Percentiles rank a stretch among this genome's conserved stretches.
Evolutionary conservation across 2,797 vertebrate species (phyloP).

Genomic region (Podarcis siculus): DNA sequence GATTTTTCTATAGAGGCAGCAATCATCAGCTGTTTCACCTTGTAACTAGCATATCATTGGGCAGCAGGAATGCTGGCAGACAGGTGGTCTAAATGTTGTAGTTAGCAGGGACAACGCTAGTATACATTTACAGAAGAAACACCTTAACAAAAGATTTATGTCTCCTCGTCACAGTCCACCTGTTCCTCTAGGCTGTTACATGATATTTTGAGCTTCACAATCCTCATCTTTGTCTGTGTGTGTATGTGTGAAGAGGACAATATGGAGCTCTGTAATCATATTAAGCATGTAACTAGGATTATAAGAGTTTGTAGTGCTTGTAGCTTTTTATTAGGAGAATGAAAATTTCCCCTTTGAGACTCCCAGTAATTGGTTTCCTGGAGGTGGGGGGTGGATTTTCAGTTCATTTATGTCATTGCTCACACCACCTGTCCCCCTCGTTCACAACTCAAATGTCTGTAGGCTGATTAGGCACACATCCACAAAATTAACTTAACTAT

Average conservation of each 20-base stretch:
- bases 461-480: slow-evolving; percentile 10
- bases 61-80: slow-evolving; percentile 64
- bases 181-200: slow-evolving; percentile 65
- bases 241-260: slow-evolving; percentile 50
- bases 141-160: slow-evolving; percentile 73
- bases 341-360: slow-evolving; percentile 25
- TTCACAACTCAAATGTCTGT: slow-evolving; percentile 25
- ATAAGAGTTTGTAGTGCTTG: background rate
- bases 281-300: slow-evolving; percentile 53
- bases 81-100: slow-evolving; percentile 72
- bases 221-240: slow-evolving; percentile 42
- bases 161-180: slow-evolving; percentile 63
- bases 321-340: background rate
- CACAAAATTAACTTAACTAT: background rate
- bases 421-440: slow-evolving; percentile 57
- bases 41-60: slow-evolving; percentile 59
- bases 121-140: slow-evolving; percentile 72
- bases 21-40: slow-evolving; percentile 68
- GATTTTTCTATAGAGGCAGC: slow-evolving; percentile 43
- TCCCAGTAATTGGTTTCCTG: slow-evolving; percentile 43
- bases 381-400: slow-evolving; percentile 45
- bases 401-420: slow-evolving; percentile 27
- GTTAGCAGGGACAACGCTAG: slow-evolving; percentile 66
- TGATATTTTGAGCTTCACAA: slow-evolving; percentile 57
- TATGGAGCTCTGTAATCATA: slow-evolving; percentile 48